Percentiles rank a stretch among this genome's conserved stretches.
Conservation (phyloP, 1,140 invertebrate genomes). For the Ridgeia piscesae region DNA sequence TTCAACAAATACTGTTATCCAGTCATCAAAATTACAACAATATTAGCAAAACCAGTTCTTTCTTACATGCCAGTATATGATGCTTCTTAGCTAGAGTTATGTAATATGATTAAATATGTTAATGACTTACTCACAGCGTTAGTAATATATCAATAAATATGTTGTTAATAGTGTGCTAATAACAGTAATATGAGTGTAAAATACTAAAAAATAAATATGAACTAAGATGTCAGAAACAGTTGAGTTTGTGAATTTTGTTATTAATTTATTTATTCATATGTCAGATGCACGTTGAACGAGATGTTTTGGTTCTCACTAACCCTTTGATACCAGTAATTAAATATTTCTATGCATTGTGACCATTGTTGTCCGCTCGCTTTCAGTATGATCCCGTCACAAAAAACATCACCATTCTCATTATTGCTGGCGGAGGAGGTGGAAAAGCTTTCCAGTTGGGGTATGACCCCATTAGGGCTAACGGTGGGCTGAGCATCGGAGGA, state of each 20-base stretch:
- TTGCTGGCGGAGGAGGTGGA: conserved; percentile 20
- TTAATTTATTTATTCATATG: too few species aligned
- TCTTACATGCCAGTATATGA: too few species aligned
- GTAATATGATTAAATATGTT: too few species aligned
- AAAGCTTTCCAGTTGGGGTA: not conserved
- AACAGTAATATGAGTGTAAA: not conserved
- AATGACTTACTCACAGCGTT: too few species aligned
- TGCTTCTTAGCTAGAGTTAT: too few species aligned
- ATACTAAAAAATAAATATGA: not conserved
- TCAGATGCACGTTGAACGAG: too few species aligned
- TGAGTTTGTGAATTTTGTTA: not conserved
- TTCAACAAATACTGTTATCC: too few species aligned
- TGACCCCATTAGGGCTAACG: conserved; percentile 16
- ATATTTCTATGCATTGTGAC: not conserved
- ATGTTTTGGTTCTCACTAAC: too few species aligned
- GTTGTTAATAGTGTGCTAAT: too few species aligned
- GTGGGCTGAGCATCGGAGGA: conserved; percentile 12
- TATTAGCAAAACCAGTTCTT: too few species aligned
- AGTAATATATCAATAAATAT: too few species aligned
- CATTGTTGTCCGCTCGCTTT: not conserved
- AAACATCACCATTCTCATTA: not conserved
- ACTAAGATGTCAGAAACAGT: not conserved
- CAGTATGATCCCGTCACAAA: conserved; percentile 5
- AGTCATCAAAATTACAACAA: too few species aligned
- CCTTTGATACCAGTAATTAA: not conserved